A percentile compares a stretch with the other conserved stretches of the same genome.
Conservation (phyloP, 2,888 invertebrate genomes). For the Phortica magna region DNA sequence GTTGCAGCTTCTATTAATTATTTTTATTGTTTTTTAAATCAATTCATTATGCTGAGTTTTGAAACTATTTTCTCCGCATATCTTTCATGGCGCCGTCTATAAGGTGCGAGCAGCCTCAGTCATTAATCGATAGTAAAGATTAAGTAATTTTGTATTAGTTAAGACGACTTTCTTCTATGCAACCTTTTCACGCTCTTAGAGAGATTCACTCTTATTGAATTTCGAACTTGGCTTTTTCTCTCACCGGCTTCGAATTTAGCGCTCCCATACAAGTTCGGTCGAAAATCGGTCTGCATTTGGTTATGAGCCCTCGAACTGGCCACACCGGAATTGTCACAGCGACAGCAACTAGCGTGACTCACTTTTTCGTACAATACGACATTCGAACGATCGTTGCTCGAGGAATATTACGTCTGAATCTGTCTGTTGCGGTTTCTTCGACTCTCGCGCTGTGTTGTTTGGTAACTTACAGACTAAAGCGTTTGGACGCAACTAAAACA, state of each 20-base stretch:
- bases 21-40: constrained; percentile 22
- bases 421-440: constrained; percentile 4
- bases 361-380: neutral
- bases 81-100: neutral
- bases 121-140: no score
- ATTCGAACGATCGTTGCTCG: neutral
- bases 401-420: neutral
- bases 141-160: no score
- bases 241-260: constrained; percentile 6
- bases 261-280: constrained; percentile 41
- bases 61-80: constrained; percentile 16
- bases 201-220: neutral
- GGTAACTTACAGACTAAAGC: constrained; percentile 71
- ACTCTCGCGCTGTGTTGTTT: constrained; percentile 54
- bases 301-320: constrained; percentile 47
- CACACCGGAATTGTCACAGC: constrained; percentile 44
- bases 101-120: no score
- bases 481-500: constrained; percentile 70
- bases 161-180: neutral
- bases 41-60: neutral
- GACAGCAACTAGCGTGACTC: constrained; percentile 3
- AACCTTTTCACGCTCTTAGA: neutral
- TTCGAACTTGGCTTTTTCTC: neutral
- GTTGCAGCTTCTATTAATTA: neutral
- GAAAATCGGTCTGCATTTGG: constrained; percentile 61